Conservation (phyloP, 2,888 invertebrate genomes). For the Polyommatus iphigenia region DNA sequence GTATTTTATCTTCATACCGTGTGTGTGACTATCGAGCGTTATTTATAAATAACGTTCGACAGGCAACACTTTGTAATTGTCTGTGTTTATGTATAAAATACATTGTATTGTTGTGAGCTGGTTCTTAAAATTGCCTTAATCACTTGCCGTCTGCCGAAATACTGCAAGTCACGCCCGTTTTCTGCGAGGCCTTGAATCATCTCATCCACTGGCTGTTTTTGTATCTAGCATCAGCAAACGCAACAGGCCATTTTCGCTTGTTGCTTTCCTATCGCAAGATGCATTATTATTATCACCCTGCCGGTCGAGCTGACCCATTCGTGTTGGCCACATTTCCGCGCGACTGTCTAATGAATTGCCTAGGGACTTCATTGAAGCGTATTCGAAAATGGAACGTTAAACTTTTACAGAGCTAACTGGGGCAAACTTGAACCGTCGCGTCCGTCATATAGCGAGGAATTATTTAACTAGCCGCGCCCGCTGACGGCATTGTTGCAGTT, state of each 20-base stretch:
- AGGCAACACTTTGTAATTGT: no score
- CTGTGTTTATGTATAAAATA: no score
- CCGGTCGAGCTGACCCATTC: not conserved
- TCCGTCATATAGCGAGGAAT: constrained; percentile 16
- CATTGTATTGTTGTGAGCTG: no score
- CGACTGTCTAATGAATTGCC: not conserved
- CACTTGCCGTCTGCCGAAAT: no score
- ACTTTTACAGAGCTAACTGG: constrained; percentile 24
- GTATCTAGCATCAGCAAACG: not conserved
- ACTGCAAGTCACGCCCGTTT: no score
- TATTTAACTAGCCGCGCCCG: constrained; percentile 21
- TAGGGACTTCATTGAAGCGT: constrained; percentile 22
- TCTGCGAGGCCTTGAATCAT: no score
- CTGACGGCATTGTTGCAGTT: constrained; percentile 12
- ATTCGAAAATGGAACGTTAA: constrained; percentile 23
- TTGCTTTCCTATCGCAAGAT: not conserved
- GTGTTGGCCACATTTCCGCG: not conserved
- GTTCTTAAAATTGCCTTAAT: no score
- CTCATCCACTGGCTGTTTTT: no score
- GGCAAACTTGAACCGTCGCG: constrained; percentile 25
- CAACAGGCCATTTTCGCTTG: not conserved
- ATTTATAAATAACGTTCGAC: no score
- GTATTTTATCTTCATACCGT: not conserved
- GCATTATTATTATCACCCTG: no score
- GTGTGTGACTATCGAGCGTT: no score